A percentile compares a stretch with the other conserved stretches of the same genome.
phyloP scores from a whole-genome alignment of 2,797 vertebrate species.

The Oceanodroma leucorhoa region DNA sequence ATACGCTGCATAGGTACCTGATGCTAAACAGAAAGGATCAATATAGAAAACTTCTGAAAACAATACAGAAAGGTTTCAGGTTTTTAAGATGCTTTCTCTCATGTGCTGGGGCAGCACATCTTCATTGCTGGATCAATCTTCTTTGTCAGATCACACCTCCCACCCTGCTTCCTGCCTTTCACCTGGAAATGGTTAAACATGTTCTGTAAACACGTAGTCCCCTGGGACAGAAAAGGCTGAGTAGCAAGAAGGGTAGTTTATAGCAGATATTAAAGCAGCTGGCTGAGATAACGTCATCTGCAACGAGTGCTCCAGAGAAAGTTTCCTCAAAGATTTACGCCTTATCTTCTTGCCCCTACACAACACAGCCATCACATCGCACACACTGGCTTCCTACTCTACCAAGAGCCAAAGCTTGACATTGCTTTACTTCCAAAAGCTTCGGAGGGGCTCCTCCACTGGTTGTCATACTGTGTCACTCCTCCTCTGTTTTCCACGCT shows the following conservation, averaged over 20 bases:
- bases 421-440: neutral
- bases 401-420: neutral
- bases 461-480: neutral
- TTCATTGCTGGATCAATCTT: neutral
- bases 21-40: slow-evolving; percentile 12
- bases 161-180: neutral
- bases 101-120: neutral
- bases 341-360: neutral
- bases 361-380: neutral
- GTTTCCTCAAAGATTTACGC: neutral
- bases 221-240: neutral
- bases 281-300: neutral
- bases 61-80: neutral
- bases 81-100: neutral
- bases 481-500: neutral
- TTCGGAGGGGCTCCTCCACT: neutral
- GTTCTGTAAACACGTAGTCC: rapidly evolving
- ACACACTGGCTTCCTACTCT: rapidly evolving
- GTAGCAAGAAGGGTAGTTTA: neutral
- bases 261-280: neutral
- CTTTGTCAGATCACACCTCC: neutral
- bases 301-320: neutral
- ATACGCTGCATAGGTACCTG: neutral
- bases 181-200: neutral
- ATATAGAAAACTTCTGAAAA: slow-evolving; percentile 4